Conservation (phyloP, 2,797 vertebrate genomes). For the Malurus leucopterus region DNA sequence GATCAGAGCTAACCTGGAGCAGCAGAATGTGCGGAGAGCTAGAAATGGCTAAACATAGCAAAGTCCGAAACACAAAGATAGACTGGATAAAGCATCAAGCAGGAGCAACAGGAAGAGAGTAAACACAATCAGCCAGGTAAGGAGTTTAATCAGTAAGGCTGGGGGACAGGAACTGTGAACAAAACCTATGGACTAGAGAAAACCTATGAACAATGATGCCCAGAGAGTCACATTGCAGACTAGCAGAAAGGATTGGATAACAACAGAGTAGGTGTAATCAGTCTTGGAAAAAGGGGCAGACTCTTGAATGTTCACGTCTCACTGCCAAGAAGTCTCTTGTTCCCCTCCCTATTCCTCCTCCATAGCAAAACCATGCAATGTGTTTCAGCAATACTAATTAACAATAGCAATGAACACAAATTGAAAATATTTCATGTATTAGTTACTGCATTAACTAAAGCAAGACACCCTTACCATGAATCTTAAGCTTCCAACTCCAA, state of each 20-base stretch:
- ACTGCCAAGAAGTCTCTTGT: not conserved
- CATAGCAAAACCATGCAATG: not conserved
- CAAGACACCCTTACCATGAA: not conserved
- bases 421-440: not conserved
- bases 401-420: not conserved
- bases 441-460: not conserved
- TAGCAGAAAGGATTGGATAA: not conserved
- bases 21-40: not conserved
- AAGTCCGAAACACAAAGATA: not conserved
- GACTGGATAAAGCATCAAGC: not conserved
- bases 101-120: not conserved
- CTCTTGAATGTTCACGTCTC: not conserved
- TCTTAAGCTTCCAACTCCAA: not conserved
- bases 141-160: not conserved
- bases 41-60: not conserved
- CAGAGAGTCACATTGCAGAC: not conserved
- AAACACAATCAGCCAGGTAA: not conserved
- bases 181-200: not conserved
- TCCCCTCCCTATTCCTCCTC: not conserved
- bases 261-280: fast-evolving
- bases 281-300: not conserved
- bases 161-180: not conserved
- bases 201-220: not conserved
- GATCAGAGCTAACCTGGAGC: not conserved
- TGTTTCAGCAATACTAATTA: not conserved